A percentile compares a stretch with the other conserved stretches of the same genome.
Conservation (phyloP, 2,113 vertebrate species). For the Corythornis cristatus region DNA sequence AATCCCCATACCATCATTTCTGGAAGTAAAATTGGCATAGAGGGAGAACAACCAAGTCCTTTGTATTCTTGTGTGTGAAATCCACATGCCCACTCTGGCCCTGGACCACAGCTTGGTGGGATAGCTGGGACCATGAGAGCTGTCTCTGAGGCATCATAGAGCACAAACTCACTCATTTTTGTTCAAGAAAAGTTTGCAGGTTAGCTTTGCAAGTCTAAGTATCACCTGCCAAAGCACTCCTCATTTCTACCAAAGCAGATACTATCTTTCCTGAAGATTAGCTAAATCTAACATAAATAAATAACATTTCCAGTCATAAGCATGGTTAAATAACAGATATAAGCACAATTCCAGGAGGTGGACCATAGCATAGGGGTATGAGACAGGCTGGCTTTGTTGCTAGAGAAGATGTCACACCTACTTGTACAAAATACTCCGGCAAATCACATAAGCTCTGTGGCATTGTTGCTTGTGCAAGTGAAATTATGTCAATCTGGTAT, state of each 20-base stretch:
- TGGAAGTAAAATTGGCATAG: not conserved
- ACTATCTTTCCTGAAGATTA: not conserved
- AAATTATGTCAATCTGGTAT: too few relatives aligned
- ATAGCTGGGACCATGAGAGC: accelerated
- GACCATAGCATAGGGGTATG: not conserved
- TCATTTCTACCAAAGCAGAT: not conserved
- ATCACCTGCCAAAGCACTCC: not conserved
- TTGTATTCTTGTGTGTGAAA: not conserved
- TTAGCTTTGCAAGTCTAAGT: not conserved
- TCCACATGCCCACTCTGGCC: accelerated
- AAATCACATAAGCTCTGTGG: not conserved
- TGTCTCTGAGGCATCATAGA: not conserved
- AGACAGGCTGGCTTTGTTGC: not conserved
- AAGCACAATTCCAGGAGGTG: not conserved
- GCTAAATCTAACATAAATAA: not conserved
- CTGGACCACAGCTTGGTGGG: accelerated
- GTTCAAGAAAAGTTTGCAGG: not conserved
- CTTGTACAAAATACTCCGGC: not conserved
- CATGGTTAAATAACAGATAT: not conserved
- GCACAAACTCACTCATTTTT: accelerated
- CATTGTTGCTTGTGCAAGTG: too few relatives aligned
- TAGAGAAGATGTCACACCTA: not conserved
- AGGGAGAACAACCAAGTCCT: not conserved
- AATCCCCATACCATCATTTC: not conserved
- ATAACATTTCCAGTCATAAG: not conserved